Conservation (phyloP, 2,888 invertebrate genomes). For the Dermolepida albohirtum region DNA sequence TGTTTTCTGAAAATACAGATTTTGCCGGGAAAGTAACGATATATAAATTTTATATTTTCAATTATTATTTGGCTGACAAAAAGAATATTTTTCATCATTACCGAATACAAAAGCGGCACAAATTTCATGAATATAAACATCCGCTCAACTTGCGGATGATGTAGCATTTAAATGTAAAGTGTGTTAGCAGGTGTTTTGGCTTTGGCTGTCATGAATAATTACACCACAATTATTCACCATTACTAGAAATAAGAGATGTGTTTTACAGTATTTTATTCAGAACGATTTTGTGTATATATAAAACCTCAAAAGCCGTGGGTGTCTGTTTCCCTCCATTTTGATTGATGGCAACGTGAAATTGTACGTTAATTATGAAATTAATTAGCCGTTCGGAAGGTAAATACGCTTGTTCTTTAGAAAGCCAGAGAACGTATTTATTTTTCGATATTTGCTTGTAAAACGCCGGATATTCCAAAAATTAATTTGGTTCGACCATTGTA, state of each 20-base stretch:
- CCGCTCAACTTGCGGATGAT: conserved; percentile 3
- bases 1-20: no score
- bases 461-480: no score
- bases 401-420: conserved; percentile 1
- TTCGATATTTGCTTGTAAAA: neutral
- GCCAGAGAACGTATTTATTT: neutral
- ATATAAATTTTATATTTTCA: no score
- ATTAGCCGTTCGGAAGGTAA: conserved; percentile 18
- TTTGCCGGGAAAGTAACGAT: no score
- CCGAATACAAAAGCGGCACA: conserved; percentile 4
- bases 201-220: conserved; percentile 35
- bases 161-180: conserved; percentile 17
- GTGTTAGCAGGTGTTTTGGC: conserved; percentile 37
- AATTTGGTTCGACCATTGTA: no score
- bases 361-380: conserved; percentile 35
- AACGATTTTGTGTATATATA: neutral
- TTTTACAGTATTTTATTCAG: conserved; percentile 3
- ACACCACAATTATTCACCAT: conserved; percentile 38
- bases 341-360: conserved; percentile 27
- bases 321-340: neutral
- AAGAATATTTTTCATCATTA: conserved; percentile 14
- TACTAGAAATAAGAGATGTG: conserved; percentile 30
- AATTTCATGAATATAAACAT: conserved; percentile 16
- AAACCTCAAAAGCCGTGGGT: neutral
- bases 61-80: neutral